phyloP scores from a whole-genome alignment of 2,888 invertebrate genomes.

The Prosapia bicincta region DNA sequence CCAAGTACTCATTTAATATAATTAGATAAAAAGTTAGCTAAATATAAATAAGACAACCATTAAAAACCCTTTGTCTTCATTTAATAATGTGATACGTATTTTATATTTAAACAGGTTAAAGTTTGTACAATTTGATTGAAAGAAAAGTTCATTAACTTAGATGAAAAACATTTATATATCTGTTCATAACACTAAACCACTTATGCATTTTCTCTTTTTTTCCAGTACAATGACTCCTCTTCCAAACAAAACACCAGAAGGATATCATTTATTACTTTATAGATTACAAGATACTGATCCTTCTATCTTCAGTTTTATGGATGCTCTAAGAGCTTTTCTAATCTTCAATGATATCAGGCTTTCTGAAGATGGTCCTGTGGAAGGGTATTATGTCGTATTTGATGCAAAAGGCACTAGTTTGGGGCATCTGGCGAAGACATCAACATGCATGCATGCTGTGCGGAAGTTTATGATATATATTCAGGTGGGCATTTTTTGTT shows the following conservation, averaged over 20 bases:
- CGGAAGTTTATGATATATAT: slow-evolving; percentile 42
- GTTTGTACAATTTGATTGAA: too few species aligned
- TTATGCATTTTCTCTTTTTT: too few species aligned
- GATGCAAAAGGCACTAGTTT: slow-evolving; percentile 42
- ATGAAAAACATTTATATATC: too few species aligned
- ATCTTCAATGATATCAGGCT: slow-evolving; percentile 41
- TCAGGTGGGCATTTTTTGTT: slow-evolving; percentile 37
- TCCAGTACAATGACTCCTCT: slow-evolving; percentile 39
- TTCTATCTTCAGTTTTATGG: slow-evolving; percentile 38
- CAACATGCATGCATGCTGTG: slow-evolving; percentile 37
- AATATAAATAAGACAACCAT: too few species aligned
- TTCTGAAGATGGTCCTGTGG: slow-evolving; percentile 41
- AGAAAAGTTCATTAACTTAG: too few species aligned
- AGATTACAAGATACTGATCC: slow-evolving; percentile 40
- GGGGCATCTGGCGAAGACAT: slow-evolving; percentile 41
- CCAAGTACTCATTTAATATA: too few species aligned
- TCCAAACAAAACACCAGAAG: slow-evolving; percentile 40
- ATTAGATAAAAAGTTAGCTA: too few species aligned
- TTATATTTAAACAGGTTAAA: too few species aligned
- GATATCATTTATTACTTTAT: slow-evolving; percentile 41
- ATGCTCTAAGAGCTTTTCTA: slow-evolving; percentile 40
- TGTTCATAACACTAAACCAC: too few species aligned
- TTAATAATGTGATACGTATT: too few species aligned
- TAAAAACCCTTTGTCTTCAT: too few species aligned
- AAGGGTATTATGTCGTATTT: slow-evolving; percentile 42